These are phyloP conservation scores for Chaetogeoica ovagalla DNA, from an alignment of 2,888 invertebrate genomes.

Conservation along the genomic window DNA sequence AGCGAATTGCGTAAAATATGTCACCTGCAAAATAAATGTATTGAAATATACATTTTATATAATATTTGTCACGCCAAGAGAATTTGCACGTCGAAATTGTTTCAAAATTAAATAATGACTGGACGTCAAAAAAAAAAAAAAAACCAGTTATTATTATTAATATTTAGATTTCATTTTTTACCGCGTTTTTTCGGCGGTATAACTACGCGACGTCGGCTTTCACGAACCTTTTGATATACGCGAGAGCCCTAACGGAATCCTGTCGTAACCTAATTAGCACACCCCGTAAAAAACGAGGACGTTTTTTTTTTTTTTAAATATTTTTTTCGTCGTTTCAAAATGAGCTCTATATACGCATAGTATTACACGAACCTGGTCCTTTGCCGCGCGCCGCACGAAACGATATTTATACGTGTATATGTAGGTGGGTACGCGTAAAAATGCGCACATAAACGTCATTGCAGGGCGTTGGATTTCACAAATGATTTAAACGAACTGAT, in stretches of 20 bases:
- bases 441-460: conserved; percentile 1
- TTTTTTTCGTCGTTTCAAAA: conserved; percentile 16
- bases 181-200: conserved; percentile 34
- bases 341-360: background rate
- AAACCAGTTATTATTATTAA: conserved; percentile 21
- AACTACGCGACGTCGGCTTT: background rate
- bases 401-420: background rate
- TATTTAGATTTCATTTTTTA: conserved; percentile 32
- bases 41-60: background rate
- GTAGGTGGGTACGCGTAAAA: too few species aligned
- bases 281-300: conserved; percentile 35
- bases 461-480: conserved; percentile 39
- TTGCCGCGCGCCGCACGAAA: background rate
- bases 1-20: too few species aligned
- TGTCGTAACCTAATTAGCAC: conserved; percentile 44
- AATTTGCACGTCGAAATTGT: conserved; percentile 1
- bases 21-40: too few species aligned
- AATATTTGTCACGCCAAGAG: background rate
- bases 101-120: conserved; percentile 15
- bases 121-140: conserved; percentile 8
- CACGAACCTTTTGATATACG: conserved; percentile 48
- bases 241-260: conserved; percentile 32
- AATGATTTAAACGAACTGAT: conserved; percentile 39
- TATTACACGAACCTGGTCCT: conserved; percentile 3
- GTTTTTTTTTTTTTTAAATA: background rate